These are phyloP conservation scores for Tridacna gigas DNA, from an alignment of 2,888 invertebrate species.

Conservation along the genomic window DNA sequence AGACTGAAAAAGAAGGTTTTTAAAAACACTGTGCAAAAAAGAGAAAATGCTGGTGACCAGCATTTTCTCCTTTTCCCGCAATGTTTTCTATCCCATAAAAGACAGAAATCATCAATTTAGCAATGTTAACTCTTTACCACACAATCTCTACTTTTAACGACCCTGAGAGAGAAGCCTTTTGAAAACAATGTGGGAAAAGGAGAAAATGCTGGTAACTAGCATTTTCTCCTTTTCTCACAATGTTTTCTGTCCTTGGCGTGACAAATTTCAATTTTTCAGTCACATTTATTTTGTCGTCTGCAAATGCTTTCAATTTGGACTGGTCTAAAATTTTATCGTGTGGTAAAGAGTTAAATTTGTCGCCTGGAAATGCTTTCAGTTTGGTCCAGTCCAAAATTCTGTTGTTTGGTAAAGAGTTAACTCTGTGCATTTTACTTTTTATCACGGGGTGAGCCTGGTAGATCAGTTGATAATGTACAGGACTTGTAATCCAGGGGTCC, in stretches of 20 bases:
- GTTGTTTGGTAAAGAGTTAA: too few relatives aligned
- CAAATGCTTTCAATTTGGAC: not conserved
- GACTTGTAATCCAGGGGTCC: too few relatives aligned
- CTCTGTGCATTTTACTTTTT: too few relatives aligned
- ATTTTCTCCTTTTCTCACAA: constrained; percentile 6
- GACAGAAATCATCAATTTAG: not conserved
- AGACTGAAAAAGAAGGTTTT: not conserved
- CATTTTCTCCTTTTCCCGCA: not conserved
- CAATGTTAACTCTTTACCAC: not conserved
- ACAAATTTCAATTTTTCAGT: too few relatives aligned
- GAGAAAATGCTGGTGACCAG: not conserved
- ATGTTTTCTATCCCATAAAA: not conserved
- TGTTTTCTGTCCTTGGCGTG: too few relatives aligned
- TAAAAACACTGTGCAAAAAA: not conserved
- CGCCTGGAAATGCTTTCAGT: too few relatives aligned
- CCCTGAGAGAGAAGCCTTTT: not conserved
- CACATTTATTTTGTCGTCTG: too few relatives aligned
- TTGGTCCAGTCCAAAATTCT: too few relatives aligned
- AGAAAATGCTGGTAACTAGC: not conserved
- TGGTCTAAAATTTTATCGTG: not conserved
- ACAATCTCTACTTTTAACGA: not conserved
- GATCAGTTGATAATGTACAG: too few relatives aligned
- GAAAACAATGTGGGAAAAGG: not conserved
- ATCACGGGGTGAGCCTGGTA: too few relatives aligned
- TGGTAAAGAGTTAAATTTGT: not conserved